Percentiles rank a stretch among this genome's conserved stretches.
These are phyloP conservation scores for Lontra canadensis DNA, from an alignment of 2,113 vertebrate genomes.

Conservation along the genomic window DNA sequence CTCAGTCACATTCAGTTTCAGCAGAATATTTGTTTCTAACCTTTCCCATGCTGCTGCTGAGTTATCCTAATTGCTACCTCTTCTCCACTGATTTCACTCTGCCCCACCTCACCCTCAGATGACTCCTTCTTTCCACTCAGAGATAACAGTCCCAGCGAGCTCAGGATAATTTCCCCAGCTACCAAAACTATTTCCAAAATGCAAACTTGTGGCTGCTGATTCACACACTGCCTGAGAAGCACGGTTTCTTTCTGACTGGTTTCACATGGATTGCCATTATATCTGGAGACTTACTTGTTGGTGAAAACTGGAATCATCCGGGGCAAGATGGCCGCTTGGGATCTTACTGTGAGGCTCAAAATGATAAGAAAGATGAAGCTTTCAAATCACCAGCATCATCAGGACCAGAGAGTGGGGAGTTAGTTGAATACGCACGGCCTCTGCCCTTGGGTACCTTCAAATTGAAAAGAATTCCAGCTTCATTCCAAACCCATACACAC, in stretches of 20 bases:
- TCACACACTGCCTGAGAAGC: slow-evolving; percentile 41
- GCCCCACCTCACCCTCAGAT: slow-evolving; percentile 49
- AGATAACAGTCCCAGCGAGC: slow-evolving; percentile 66
- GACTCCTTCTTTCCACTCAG: slow-evolving; percentile 70
- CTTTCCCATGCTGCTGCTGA: slow-evolving; percentile 49
- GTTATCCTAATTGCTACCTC: slow-evolving; percentile 55
- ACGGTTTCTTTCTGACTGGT: neutral
- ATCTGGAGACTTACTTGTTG: neutral
- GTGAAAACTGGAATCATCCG: neutral
- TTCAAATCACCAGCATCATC: neutral
- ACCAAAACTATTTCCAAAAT: slow-evolving; percentile 75
- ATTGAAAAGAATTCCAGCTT: neutral
- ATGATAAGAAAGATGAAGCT: neutral
- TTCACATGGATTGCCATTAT: neutral
- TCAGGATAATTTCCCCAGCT: slow-evolving; percentile 53
- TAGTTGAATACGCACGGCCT: neutral
- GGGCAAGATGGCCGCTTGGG: neutral
- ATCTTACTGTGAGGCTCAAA: neutral
- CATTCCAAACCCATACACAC: neutral
- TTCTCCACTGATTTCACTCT: slow-evolving; percentile 26
- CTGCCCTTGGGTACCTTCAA: neutral
- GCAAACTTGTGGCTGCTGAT: slow-evolving; percentile 76
- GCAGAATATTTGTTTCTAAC: slow-evolving; percentile 54
- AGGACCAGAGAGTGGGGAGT: neutral
- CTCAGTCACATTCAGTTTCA: slow-evolving; percentile 38